Percentiles rank a stretch among this genome's conserved stretches.
phyloP scores from a whole-genome alignment of 2,113 vertebrate species.

The Procapra przewalskii region DNA sequence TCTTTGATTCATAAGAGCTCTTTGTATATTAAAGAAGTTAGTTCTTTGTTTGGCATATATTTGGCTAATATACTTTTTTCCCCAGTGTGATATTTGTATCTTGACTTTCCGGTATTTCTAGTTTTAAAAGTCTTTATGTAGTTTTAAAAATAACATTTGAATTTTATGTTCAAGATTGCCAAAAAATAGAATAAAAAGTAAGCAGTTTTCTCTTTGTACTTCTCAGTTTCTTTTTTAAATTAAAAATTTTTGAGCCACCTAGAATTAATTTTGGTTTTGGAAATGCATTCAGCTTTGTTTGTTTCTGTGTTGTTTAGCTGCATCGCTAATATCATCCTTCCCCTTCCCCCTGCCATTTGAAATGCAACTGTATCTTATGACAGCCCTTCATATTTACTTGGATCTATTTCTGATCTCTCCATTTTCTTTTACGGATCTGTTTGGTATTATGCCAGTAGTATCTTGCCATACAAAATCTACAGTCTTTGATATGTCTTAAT shows the following conservation, averaged over 20 bases:
- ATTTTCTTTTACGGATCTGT: not conserved
- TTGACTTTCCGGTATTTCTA: conserved; percentile 23
- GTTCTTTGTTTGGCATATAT: not conserved
- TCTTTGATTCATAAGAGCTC: not conserved
- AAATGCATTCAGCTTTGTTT: conserved; percentile 3
- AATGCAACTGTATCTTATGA: not conserved
- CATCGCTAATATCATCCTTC: not conserved
- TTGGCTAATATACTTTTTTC: not conserved
- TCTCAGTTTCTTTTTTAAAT: conserved; percentile 4
- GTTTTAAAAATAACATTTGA: not conserved
- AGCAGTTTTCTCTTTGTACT: not conserved
- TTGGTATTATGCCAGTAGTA: not conserved
- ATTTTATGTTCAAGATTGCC: not conserved
- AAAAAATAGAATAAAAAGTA: not conserved
- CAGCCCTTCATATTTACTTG: not conserved
- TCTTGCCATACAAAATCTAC: not conserved
- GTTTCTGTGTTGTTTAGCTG: not conserved
- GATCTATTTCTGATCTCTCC: conserved; percentile 6
- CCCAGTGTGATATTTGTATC: not conserved
- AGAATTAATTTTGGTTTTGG: not conserved
- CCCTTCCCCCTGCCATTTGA: not conserved
- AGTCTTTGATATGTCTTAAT: not conserved
- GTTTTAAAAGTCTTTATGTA: not conserved
- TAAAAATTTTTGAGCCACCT: not conserved
- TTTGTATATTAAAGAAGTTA: conserved; percentile 1